phyloP scores from a whole-genome alignment of 2,113 vertebrate genomes.

The Clupea harengus region DNA sequence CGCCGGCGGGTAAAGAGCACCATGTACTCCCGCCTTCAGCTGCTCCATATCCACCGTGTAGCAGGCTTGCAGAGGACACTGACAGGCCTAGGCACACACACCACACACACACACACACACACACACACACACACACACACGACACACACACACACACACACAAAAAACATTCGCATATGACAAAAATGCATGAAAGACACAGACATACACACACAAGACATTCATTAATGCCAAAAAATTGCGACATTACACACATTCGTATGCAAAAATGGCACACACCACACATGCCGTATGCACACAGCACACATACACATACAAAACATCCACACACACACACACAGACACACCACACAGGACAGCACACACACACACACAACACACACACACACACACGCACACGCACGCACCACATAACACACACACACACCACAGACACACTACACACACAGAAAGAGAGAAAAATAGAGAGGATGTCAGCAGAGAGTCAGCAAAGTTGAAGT shows the following conservation, averaged over 20 bases:
- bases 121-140: slow-evolving; percentile 15
- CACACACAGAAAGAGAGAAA: neutral
- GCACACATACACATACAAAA: neutral
- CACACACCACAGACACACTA: neutral
- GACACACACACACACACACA: neutral
- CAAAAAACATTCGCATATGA: no score
- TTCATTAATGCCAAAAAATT: no score
- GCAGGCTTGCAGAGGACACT: slow-evolving; percentile 92
- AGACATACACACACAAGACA: neutral
- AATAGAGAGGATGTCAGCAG: no score
- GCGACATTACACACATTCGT: slow-evolving; percentile 23
- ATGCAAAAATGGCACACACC: neutral
- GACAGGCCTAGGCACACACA: slow-evolving; percentile 75
- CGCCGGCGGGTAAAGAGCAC: slow-evolving; percentile 89
- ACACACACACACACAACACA: no score
- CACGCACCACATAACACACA: no score
- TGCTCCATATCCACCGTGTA: slow-evolving; percentile 97
- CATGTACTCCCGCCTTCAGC: slow-evolving; percentile 89
- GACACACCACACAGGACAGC: no score
- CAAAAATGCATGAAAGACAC: no score
- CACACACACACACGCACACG: neutral
- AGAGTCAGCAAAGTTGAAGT: no score
- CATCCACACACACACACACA: neutral
- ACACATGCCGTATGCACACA: neutral
- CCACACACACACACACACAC: neutral